Conservation (phyloP, 53 echinoderm and acorn worm genomes). For the Arbacia lixula region DNA sequence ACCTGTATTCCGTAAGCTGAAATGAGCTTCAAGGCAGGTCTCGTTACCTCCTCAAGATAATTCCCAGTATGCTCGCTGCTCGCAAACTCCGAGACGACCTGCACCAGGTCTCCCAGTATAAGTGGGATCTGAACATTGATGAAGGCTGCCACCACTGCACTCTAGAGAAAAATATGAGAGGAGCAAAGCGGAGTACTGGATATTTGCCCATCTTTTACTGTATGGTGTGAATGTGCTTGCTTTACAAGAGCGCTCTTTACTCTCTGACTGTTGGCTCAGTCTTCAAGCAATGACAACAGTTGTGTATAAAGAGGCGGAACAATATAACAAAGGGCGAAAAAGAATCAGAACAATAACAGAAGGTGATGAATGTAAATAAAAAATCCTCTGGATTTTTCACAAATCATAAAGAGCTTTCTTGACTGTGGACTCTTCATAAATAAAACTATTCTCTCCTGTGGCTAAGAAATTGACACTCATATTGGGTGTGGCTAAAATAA, state of each 20-base stretch:
- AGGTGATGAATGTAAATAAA: too few species aligned
- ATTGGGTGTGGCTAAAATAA: too few species aligned
- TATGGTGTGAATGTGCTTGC: neutral
- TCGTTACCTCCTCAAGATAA: slow-evolving; percentile 74
- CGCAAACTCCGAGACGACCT: slow-evolving; percentile 84
- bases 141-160: slow-evolving; percentile 89
- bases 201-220: neutral
- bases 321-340: too few species aligned
- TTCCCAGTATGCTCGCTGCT: slow-evolving; percentile 70
- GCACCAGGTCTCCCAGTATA: slow-evolving; percentile 86
- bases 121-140: slow-evolving; percentile 94
- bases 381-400: neutral
- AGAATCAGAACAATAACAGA: too few species aligned
- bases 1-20: slow-evolving; percentile 88
- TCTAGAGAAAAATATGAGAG: slow-evolving; percentile 44
- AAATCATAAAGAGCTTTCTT: neutral
- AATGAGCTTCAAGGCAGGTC: slow-evolving; percentile 81
- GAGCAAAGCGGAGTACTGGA: neutral
- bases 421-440: too few species aligned
- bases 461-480: too few species aligned
- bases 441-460: too few species aligned
- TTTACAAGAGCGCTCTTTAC: neutral
- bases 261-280: too few species aligned
- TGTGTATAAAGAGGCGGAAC: too few species aligned
- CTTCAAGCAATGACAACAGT: too few species aligned